Conservation (phyloP, 2,113 vertebrate species). For the Ailuropoda melanoleuca region DNA sequence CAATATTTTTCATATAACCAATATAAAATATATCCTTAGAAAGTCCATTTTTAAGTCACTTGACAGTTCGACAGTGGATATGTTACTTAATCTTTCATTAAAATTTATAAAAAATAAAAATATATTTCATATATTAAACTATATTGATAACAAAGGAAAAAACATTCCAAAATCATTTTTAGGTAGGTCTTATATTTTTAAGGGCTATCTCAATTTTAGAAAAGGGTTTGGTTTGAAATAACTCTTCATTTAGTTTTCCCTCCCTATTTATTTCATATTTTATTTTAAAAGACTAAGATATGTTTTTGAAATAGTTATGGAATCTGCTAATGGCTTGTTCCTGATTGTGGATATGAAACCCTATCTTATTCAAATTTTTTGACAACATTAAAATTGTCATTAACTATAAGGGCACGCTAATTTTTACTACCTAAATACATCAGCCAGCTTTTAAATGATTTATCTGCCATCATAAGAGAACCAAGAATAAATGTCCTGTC, state of each 20-base stretch:
- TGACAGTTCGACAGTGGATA: background rate
- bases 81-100: constrained; percentile 22
- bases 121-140: background rate
- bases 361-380: background rate
- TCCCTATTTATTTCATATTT: constrained; percentile 42
- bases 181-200: background rate
- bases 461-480: background rate
- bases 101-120: constrained; percentile 22
- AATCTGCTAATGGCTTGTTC: background rate
- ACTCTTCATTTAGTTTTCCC: constrained; percentile 8
- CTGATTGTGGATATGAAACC: background rate
- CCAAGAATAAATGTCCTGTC: background rate
- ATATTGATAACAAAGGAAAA: background rate
- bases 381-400: constrained; percentile 27
- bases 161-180: background rate
- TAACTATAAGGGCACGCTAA: constrained; percentile 5
- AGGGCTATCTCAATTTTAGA: background rate
- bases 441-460: constrained; percentile 43
- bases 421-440: constrained; percentile 15
- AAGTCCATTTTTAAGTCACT: constrained; percentile 19
- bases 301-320: constrained; percentile 12
- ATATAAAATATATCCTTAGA: constrained; percentile 18
- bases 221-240: background rate
- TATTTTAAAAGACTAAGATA: constrained; percentile 52
- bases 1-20: background rate